Conservation (phyloP, 1,140 invertebrate genomes). For the Diabrotica virgifera region DNA sequence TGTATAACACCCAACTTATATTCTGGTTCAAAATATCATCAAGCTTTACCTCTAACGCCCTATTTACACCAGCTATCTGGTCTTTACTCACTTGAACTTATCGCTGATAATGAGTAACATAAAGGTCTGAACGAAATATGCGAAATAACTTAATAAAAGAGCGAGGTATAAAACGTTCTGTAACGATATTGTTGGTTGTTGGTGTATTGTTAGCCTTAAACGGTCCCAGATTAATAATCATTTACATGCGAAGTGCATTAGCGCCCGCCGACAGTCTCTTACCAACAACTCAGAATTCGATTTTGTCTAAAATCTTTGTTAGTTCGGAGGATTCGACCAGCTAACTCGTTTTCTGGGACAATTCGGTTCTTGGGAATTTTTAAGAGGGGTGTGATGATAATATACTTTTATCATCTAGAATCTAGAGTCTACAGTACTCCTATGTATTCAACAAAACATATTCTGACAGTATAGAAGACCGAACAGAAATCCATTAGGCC, state of each 20-base stretch:
- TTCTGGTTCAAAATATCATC: neutral
- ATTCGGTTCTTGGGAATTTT: no score
- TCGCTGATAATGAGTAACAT: neutral
- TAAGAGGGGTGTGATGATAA: no score
- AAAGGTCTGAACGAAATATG: slow-evolving; percentile 11
- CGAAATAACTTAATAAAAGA: slow-evolving; percentile 35
- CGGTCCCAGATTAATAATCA: slow-evolving; percentile 40
- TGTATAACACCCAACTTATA: neutral
- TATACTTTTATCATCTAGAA: no score
- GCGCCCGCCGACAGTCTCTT: slow-evolving; percentile 28
- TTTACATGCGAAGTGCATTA: slow-evolving; percentile 41
- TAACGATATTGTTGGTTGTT: slow-evolving; percentile 37
- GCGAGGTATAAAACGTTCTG: slow-evolving; percentile 28
- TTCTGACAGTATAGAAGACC: no score
- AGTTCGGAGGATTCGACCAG: neutral
- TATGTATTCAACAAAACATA: no score
- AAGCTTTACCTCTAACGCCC: no score
- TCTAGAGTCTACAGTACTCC: no score
- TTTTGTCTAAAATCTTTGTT: neutral
- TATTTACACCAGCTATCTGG: no score
- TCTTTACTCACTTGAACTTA: neutral
- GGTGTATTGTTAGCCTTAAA: slow-evolving; percentile 41
- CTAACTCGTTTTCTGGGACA: no score
- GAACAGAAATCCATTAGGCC: no score
- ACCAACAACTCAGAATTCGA: neutral